Conservation (phyloP, 2,888 invertebrate species). For the Drosophila quasianomalipes region DNA sequence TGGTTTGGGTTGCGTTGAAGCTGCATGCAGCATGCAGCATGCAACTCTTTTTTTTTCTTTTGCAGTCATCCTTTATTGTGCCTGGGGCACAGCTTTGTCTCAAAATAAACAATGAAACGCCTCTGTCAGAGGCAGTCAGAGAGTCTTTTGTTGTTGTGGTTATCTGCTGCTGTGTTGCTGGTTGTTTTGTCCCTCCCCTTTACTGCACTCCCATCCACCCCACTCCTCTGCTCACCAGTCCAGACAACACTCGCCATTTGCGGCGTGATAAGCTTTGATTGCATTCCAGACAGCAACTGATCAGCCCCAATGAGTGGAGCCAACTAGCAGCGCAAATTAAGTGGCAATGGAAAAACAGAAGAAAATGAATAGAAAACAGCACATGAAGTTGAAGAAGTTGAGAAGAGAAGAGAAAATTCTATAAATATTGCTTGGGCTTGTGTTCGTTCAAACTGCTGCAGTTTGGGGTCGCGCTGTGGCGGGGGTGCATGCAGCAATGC, state of each 20-base stretch:
- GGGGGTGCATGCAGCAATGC: background rate
- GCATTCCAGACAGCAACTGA: slow-evolving; percentile 53
- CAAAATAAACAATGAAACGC: slow-evolving; percentile 61
- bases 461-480: slow-evolving; percentile 12
- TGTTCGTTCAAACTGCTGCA: slow-evolving; percentile 20
- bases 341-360: slow-evolving; percentile 14
- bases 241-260: slow-evolving; percentile 27
- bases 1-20: slow-evolving; percentile 1
- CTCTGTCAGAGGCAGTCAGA: slow-evolving; percentile 32
- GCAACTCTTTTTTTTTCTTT: slow-evolving; percentile 14
- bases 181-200: background rate
- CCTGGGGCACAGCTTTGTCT: slow-evolving; percentile 46
- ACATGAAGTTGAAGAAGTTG: background rate
- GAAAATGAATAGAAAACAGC: background rate
- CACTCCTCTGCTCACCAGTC: background rate
- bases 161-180: slow-evolving; percentile 15
- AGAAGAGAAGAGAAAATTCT: slow-evolving; percentile 48
- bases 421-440: slow-evolving; percentile 54
- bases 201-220: background rate
- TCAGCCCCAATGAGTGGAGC: slow-evolving; percentile 34
- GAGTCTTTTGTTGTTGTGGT: slow-evolving; percentile 15
- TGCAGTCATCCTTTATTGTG: slow-evolving; percentile 44
- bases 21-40: slow-evolving; percentile 8
- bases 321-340: slow-evolving; percentile 36
- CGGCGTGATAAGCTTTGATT: slow-evolving; percentile 65